Percentiles rank a stretch among this genome's conserved stretches.
phyloP scores from a whole-genome alignment of 2,113 vertebrate genomes.

The Rhinichthys klamathensis region DNA sequence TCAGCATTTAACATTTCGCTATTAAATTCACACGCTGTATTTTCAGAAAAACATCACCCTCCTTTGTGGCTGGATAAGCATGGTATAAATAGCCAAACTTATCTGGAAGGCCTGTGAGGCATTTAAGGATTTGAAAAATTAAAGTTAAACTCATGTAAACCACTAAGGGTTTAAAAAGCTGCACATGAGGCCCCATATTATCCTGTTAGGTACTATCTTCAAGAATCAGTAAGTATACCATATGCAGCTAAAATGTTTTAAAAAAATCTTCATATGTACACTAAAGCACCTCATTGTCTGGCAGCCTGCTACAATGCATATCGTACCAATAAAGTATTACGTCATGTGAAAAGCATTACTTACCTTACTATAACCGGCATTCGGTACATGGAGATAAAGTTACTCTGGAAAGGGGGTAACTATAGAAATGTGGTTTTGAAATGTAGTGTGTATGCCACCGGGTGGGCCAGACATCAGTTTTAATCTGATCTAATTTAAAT shows the following conservation, averaged over 20 bases:
- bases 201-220: constrained; percentile 20
- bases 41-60: constrained; percentile 16
- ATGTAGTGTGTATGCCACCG: constrained; percentile 62
- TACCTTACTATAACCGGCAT: constrained; percentile 7
- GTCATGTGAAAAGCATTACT: constrained; percentile 36
- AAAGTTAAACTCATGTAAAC: constrained; percentile 15
- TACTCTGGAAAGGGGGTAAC: constrained; percentile 69
- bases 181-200: constrained; percentile 16
- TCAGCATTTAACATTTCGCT: constrained; percentile 82
- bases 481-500: constrained; percentile 73
- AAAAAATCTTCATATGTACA: constrained; percentile 13
- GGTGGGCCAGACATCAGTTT: constrained; percentile 69
- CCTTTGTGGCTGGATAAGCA: background rate
- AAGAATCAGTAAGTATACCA: constrained; percentile 11
- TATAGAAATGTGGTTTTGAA: constrained; percentile 67
- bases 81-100: background rate
- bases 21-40: constrained; percentile 72
- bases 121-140: constrained; percentile 34
- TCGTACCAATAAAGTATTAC: constrained; percentile 16
- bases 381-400: constrained; percentile 65
- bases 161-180: constrained; percentile 22
- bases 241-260: background rate
- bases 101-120: background rate
- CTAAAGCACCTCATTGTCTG: constrained; percentile 31
- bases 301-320: background rate